Conservation (phyloP, 2,113 vertebrate species). For the Corapipo altera region DNA sequence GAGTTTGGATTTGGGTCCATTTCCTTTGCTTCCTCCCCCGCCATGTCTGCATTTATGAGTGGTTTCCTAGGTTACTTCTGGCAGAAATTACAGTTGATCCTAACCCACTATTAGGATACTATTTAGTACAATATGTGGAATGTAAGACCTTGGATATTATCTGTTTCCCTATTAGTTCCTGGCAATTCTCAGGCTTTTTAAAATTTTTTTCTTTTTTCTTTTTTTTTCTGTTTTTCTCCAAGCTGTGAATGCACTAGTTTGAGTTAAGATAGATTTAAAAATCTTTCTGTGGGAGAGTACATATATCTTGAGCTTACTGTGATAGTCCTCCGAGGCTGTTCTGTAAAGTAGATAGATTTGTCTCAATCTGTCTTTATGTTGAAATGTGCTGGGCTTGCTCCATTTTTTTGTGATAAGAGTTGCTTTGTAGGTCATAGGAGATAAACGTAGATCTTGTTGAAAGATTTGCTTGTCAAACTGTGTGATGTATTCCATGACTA, state of each 20-base stretch:
- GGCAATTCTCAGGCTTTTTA: background rate
- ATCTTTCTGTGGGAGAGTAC: slow-evolving; percentile 5
- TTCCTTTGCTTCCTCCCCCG: background rate
- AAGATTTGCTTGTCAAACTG: slow-evolving; percentile 68
- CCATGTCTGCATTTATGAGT: background rate
- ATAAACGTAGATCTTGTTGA: slow-evolving; percentile 66
- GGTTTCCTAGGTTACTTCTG: slow-evolving; percentile 61
- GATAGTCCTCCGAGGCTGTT: slow-evolving; percentile 42
- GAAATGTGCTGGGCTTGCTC: slow-evolving; percentile 61
- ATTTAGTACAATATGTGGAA: background rate
- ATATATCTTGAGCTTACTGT: slow-evolving; percentile 59
- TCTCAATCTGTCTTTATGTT: slow-evolving; percentile 62
- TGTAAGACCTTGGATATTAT: background rate
- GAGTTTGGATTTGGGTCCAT: background rate
- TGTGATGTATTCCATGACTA: slow-evolving; percentile 67
- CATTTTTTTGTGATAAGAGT: slow-evolving; percentile 70
- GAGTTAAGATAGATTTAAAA: slow-evolving; percentile 47
- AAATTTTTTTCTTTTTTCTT: fast-evolving
- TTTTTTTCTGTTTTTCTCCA: fast-evolving
- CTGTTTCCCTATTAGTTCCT: background rate
- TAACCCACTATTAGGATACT: background rate
- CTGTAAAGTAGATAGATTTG: slow-evolving; percentile 53
- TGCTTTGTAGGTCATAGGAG: slow-evolving; percentile 64
- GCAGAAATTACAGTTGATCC: slow-evolving; percentile 12
- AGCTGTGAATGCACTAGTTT: slow-evolving; percentile 3